These are phyloP conservation scores for Acrobasis consociella DNA, from an alignment of 2,888 invertebrate genomes.

Conservation along the genomic window DNA sequence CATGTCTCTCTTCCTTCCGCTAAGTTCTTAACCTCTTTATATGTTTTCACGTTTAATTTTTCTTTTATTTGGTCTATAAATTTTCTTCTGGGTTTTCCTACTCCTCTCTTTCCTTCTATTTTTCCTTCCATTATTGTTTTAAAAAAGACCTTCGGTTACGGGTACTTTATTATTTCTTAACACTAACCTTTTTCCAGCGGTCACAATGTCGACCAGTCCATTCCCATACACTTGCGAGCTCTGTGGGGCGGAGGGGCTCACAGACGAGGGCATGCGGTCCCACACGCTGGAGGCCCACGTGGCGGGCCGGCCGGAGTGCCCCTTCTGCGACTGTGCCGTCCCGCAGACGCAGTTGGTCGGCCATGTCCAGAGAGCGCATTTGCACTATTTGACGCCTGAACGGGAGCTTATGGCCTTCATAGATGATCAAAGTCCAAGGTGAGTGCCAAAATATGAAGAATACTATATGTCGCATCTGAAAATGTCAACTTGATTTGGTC, in stretches of 20 bases:
- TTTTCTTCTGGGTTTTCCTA: no score
- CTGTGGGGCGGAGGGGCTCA: constrained; percentile 91
- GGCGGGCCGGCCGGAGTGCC: constrained; percentile 90
- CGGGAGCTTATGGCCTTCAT: constrained; percentile 90
- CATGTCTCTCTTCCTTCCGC: no score
- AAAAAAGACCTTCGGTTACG: no score
- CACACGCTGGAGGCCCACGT: constrained; percentile 91
- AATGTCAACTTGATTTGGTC: no score
- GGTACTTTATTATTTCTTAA: background rate
- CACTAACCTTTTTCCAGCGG: background rate
- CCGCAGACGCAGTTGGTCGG: constrained; percentile 88
- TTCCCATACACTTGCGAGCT: constrained; percentile 88
- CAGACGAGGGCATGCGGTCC: constrained; percentile 89
- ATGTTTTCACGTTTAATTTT: no score
- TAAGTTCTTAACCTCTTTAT: no score
- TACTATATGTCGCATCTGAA: no score
- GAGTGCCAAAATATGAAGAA: no score
- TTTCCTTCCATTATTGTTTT: background rate
- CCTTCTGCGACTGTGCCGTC: constrained; percentile 90
- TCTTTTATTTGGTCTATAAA: no score
- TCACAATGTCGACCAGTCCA: constrained; percentile 68
- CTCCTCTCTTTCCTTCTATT: no score
- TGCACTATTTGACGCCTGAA: constrained; percentile 91
- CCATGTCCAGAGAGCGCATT: constrained; percentile 92
- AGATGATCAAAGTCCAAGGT: constrained; percentile 86